phyloP scores from a whole-genome alignment of 2,113 vertebrate genomes.

The Psettodes erumei region DNA sequence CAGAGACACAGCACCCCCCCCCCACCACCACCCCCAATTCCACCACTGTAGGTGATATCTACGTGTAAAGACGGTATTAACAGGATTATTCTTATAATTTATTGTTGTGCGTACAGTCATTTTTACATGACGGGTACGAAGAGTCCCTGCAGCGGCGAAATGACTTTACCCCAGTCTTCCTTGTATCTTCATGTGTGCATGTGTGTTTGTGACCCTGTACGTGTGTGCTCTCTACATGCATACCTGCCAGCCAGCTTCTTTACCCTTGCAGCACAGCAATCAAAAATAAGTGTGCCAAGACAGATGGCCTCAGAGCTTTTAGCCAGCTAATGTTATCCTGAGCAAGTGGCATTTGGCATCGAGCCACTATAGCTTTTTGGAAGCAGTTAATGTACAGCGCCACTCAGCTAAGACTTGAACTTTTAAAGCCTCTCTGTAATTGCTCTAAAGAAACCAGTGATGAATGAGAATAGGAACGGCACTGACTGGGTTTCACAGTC shows the following conservation, averaged over 20 bases:
- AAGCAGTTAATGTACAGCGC: slow-evolving; percentile 17
- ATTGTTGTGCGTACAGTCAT: neutral
- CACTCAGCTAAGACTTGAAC: slow-evolving; percentile 23
- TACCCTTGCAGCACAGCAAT: slow-evolving; percentile 39
- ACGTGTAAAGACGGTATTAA: neutral
- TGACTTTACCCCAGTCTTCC: neutral
- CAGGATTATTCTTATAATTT: slow-evolving; percentile 17
- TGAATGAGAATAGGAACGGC: neutral
- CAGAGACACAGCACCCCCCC: neutral
- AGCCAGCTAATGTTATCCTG: slow-evolving; percentile 31
- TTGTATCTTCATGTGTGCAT: neutral
- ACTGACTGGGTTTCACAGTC: neutral
- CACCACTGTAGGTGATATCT: neutral
- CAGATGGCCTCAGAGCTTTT: slow-evolving; percentile 54
- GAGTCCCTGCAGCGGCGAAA: neutral
- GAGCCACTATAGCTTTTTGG: slow-evolving; percentile 24
- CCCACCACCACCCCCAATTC: neutral
- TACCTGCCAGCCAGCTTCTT: slow-evolving; percentile 12
- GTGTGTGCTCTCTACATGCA: neutral
- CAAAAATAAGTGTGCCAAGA: slow-evolving; percentile 41
- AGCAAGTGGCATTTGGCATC: slow-evolving; percentile 45
- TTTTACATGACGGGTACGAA: neutral
- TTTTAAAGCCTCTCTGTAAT: slow-evolving; percentile 10
- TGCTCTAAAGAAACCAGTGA: neutral
- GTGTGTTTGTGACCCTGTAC: neutral